These are phyloP conservation scores for Cetoscarus ocellatus DNA, from an alignment of 2,797 vertebrate genomes.

Conservation along the genomic window DNA sequence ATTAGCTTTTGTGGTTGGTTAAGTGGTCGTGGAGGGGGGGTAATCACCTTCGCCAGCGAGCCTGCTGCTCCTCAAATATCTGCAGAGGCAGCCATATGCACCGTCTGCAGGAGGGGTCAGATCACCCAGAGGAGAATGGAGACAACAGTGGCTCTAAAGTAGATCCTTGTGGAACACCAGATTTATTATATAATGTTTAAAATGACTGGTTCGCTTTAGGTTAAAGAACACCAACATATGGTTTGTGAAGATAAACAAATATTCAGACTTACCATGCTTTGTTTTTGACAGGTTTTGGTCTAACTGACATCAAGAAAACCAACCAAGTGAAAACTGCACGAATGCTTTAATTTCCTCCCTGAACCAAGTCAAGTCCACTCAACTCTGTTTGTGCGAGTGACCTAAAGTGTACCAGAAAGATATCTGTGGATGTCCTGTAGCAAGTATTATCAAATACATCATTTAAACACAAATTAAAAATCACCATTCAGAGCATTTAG, in stretches of 20 bases:
- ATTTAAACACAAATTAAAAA: not conserved
- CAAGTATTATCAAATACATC: not conserved
- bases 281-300: too few species aligned
- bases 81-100: conserved; percentile 14
- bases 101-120: conserved; percentile 5
- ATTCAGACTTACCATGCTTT: not conserved
- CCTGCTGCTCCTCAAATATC: conserved; percentile 19
- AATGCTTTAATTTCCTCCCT: too few species aligned
- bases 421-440: not conserved
- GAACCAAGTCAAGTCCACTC: too few species aligned
- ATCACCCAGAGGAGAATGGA: too few species aligned
- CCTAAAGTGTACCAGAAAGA: too few species aligned
- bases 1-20: conserved; percentile 45
- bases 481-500: not conserved
- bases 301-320: too few species aligned
- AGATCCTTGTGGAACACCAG: not conserved
- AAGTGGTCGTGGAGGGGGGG: conserved; percentile 16
- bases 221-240: too few species aligned
- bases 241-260: not conserved
- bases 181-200: not conserved
- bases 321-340: too few species aligned
- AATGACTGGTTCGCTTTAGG: too few species aligned
- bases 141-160: not conserved
- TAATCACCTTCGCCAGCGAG: conserved; percentile 29
- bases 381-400: too few species aligned